phyloP scores from a whole-genome alignment of 1,140 invertebrate genomes.

The Drosophila tani region DNA sequence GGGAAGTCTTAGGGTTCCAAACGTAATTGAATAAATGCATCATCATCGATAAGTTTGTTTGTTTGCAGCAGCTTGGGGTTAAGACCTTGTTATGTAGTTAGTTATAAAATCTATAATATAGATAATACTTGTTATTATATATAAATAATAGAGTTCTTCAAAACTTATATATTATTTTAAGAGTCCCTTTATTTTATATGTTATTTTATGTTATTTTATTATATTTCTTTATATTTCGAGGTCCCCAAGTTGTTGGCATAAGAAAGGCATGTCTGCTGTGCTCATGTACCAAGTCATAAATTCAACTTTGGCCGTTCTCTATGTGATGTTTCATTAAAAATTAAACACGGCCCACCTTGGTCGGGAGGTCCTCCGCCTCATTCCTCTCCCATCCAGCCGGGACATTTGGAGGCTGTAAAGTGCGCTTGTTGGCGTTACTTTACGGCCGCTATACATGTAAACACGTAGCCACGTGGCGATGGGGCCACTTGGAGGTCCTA shows the following conservation, averaged over 20 bases:
- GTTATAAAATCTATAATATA: too few relatives aligned
- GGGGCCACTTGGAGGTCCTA: slow-evolving; percentile 36
- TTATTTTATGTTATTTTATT: too few relatives aligned
- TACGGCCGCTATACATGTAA: slow-evolving; percentile 63
- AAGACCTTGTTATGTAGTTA: too few relatives aligned
- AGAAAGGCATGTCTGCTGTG: not conserved
- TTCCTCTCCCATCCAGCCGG: not conserved
- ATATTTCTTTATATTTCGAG: too few relatives aligned
- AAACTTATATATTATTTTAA: too few relatives aligned
- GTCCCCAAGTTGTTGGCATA: too few relatives aligned
- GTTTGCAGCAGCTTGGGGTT: not conserved
- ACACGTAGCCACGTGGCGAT: slow-evolving; percentile 57
- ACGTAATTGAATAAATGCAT: slow-evolving; percentile 4
- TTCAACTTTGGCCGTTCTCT: slow-evolving; percentile 62
- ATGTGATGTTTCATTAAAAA: slow-evolving; percentile 70
- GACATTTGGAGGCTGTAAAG: slow-evolving; percentile 59
- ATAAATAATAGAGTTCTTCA: too few relatives aligned
- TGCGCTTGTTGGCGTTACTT: slow-evolving; percentile 65
- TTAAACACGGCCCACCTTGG: slow-evolving; percentile 51
- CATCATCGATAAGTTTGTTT: not conserved
- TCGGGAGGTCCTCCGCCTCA: not conserved
- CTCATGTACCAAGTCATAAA: slow-evolving; percentile 60
- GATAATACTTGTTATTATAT: too few relatives aligned
- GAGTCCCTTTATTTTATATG: too few relatives aligned
- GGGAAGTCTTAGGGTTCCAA: not conserved